Base-by-base conservation (phyloP, 2,888 invertebrate species). In the Chymomyza amoena region DNA sequence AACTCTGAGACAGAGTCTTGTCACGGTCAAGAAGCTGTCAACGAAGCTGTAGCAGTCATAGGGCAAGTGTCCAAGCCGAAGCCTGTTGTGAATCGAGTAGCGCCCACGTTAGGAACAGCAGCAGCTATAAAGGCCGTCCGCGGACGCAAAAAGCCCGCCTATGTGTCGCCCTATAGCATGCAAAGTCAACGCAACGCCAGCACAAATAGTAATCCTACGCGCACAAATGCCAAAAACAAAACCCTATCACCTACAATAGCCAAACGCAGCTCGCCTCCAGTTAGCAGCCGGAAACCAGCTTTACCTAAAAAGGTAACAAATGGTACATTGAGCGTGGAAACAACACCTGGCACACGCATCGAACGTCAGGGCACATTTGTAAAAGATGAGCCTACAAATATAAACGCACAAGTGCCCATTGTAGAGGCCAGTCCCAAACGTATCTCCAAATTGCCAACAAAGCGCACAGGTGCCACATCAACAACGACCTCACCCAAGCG, bases 321-420 rank as follows among this genome's bases (percentile, higher is more conserved):
- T 70, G 32, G 32, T 32, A 32, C 32, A 32, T 32, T 32, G 32
- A 32, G 32, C 7, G 3, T 68, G 70, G 79, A 32, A 76, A 76
- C 66, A 78, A 84, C 66, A 16, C 39, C 72, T 28, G 32, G 69
- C 2, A 18, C 93, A 0, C 93, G 94, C 0, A 90, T 96, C 50
- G 96, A 96, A 78, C 93, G 98, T 36, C 97, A 98, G 91, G 97
- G 97, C 15, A 98, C 98, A 0, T 98, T 98, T 89, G 96, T 97
- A 0, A 98, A 97, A 91, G 97, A 97, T 81, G 96, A 96, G 78
- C 93, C 93, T 0, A 89, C 90, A 16, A 88, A 88, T 61, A 79
- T 87, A 2, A 89, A 90, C 63, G 83, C 76, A 0, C 84, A 83
- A 64, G 90, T 92, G 65, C 92, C 92, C n/a, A 82, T 91, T 52